phyloP scores from a whole-genome alignment of 2,888 invertebrate species.

The Prionchulus punctatus region DNA sequence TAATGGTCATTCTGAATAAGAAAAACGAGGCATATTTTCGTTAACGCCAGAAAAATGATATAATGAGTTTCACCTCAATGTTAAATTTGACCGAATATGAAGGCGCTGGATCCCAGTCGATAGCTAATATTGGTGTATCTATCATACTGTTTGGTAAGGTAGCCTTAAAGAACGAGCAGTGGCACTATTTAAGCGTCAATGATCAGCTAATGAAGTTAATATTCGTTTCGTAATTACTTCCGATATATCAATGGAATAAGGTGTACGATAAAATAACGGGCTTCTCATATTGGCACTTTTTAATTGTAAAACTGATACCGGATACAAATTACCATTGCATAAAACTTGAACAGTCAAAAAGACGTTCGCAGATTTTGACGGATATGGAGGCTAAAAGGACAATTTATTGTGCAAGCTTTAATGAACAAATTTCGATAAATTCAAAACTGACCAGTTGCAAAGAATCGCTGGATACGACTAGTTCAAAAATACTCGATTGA shows the following conservation, averaged over 20 bases:
- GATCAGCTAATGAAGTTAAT: too few species aligned
- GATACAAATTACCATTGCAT: neutral
- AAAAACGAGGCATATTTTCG: too few species aligned
- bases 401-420: too few species aligned
- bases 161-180: neutral
- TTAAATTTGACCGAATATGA: neutral
- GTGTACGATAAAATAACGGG: neutral
- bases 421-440: too few species aligned
- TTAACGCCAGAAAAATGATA: neutral
- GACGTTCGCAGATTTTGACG: neutral
- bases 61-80: neutral
- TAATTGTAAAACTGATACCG: neutral
- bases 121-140: constrained; percentile 1
- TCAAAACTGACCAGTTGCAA: neutral
- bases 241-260: neutral
- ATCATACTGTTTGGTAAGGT: neutral
- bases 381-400: neutral
- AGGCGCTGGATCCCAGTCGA: constrained; percentile 5
- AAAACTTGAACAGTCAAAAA: neutral
- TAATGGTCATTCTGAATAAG: neutral
- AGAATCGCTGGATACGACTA: neutral
- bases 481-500: neutral
- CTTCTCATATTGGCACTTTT: neutral
- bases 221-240: too few species aligned
- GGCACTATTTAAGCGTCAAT: neutral